Base-by-base conservation (phyloP, 2,797 vertebrate species). In the Fringilla coelebs region DNA sequence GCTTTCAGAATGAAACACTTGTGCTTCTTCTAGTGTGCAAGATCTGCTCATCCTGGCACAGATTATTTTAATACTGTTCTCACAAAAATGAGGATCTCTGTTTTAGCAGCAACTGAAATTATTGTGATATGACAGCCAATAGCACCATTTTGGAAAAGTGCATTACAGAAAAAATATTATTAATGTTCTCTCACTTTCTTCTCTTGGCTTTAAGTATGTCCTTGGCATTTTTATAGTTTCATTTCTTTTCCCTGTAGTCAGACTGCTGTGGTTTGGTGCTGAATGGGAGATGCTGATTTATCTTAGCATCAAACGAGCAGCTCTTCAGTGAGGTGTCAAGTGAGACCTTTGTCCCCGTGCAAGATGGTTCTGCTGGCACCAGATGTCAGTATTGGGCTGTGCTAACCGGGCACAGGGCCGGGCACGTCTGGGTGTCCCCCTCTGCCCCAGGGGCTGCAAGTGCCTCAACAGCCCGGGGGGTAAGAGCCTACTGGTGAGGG, bases 351-450 rank as follows among this genome's bases (percentile, higher is more conserved):
- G 79, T 57, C 46, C 51, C 49, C 15, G 63, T 90, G 82, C 57
- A 85, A 92, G 93, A 72, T 60, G 67, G 80, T 49, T 76, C 63
- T 48, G 29, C 88, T 93, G 93, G 95, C 98, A 96, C 92, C 97
- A 98, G 98, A 94, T 97, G 98, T 97, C 98, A 97, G 97, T 98
- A 96, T 98, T 95, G 97, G 87, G 61, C 97, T 83, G 72, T 45
- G n/a, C 78, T 84, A 51, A 26, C 6, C 1, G 13, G 63, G 45
- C 79, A 52, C n/a, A 2, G 46, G 32, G 54, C 43, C 4, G n/a
- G 68, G 38, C 61, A 55, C 22, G 9, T 38, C 45, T 28, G 14
- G 7, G 17, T 13, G 41, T 24, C 22, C 40, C 17, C 14, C 29
- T 48, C 60, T 38, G 65, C 31, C 7, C 29, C 43, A 26, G 62